Conservation (phyloP, 2,797 vertebrate genomes). For the Paratrypauchen microcephalus region DNA sequence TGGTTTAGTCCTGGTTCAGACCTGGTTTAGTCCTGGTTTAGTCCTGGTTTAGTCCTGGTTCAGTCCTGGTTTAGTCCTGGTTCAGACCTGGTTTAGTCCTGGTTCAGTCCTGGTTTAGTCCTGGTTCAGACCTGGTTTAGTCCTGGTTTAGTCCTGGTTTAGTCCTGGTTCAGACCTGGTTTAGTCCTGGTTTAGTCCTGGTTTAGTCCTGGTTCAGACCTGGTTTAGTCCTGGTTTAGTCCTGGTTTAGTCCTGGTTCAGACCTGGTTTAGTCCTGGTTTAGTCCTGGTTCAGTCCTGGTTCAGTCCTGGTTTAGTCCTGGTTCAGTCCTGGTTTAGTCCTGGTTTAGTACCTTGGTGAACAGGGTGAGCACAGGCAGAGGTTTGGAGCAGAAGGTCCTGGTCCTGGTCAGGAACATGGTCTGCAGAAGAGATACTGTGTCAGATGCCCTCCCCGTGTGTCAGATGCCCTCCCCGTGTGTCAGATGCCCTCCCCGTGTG, state of each 20-base stretch:
- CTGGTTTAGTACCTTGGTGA: constrained; percentile 48
- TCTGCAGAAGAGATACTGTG: not conserved
- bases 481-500: too few relatives aligned
- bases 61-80: not conserved
- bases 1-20: not conserved
- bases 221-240: not conserved
- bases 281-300: not conserved
- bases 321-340: not conserved
- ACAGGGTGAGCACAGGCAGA: constrained; percentile 60
- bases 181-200: not conserved
- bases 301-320: not conserved
- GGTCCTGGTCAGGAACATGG: not conserved
- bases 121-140: not conserved
- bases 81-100: not conserved
- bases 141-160: not conserved
- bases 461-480: too few relatives aligned
- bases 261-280: not conserved
- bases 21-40: not conserved
- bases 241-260: not conserved
- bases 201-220: too few relatives aligned
- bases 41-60: not conserved
- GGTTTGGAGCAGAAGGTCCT: constrained; percentile 30
- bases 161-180: not conserved
- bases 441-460: not conserved
- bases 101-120: not conserved